Evolutionary conservation across 2,888 invertebrate species (phyloP), one percentile per base, ranked within the genome.

Genomic region (Pristionchus exspectatus): DNA sequence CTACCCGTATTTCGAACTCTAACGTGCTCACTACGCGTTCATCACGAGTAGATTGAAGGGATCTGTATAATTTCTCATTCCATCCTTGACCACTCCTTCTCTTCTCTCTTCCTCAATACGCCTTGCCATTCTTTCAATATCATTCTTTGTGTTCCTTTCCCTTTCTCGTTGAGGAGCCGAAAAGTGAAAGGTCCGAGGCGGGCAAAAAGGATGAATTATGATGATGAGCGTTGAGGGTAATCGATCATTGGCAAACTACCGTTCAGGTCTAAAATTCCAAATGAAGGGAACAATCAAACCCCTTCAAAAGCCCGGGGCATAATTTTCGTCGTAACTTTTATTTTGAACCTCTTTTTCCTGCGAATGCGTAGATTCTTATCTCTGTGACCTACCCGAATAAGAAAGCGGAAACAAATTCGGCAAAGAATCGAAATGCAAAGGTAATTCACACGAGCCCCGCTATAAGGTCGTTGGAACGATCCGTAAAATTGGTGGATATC

Each of bases 161-260:
- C 72, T 72, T 21, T 72, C 81, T n/a, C 24, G 38, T 18, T n/a
- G 50, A 81, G 50, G 27, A 27, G 27, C n/a, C n/a, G 50, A 14
- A 33, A 81, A 81, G 81, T 44, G 81, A 81, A 81, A 81, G 81
- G 50, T n/a, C 5, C 44, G 50, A 81, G 30, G 38, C 5, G 38
- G 18, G 38, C 38, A 74, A 74, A 74, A 74, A 74, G 63, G 74
- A 74, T 74, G 74, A 74, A 74, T 74, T 74, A 74, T 74, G 74
- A 74, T 74, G 74, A 30, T 16, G 72, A 38, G 74, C 33, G 14
- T 30, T 30, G 38, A 38, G 74, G n/a, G n/a, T 24, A 63, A 63
- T 63, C 63, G 24, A 63, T 63, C 1, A 63, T 59, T 24, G 59
- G 21, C 38, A 38, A 38, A 9, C 4, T 50, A 12, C 10, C 44